A percentile compares a stretch with the other conserved stretches of the same genome.
These are phyloP conservation scores for Pasiphila rectangulata DNA, from an alignment of 2,888 invertebrate genomes.

Conservation along the genomic window DNA sequence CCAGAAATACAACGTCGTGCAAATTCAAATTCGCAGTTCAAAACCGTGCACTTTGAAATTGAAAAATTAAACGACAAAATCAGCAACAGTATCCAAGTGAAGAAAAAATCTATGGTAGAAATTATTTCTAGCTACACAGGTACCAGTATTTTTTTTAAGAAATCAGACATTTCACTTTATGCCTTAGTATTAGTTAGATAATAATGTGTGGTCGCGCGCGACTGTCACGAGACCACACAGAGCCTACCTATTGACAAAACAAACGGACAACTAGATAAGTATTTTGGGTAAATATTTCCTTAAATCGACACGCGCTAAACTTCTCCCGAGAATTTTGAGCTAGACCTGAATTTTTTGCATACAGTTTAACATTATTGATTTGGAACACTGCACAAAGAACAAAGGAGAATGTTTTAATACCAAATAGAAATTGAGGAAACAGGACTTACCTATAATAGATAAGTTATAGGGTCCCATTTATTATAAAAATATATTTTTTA, in stretches of 20 bases:
- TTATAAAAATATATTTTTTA: too few relatives aligned
- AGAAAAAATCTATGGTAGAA: conserved; percentile 49
- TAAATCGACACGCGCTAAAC: conserved; percentile 52
- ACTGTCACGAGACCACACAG: conserved; percentile 28
- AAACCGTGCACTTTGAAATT: conserved; percentile 22
- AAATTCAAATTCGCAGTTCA: conserved; percentile 20
- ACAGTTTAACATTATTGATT: conserved; percentile 39
- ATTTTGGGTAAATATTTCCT: conserved; percentile 72
- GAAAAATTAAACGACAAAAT: conserved; percentile 25
- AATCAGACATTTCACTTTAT: conserved; percentile 69
- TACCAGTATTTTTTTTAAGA: conserved; percentile 57
- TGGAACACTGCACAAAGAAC: too few relatives aligned
- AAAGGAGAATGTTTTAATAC: too few relatives aligned
- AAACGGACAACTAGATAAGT: conserved; percentile 71
- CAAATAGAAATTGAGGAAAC: too few relatives aligned
- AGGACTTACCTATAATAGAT: too few relatives aligned
- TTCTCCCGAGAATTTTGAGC: conserved; percentile 22
- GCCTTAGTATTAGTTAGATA: conserved; percentile 54
- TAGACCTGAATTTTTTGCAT: not conserved
- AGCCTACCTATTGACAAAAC: conserved; percentile 56
- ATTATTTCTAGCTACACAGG: conserved; percentile 79
- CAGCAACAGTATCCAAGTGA: conserved; percentile 65
- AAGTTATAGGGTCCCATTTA: too few relatives aligned
- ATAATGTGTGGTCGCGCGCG: conserved; percentile 35
- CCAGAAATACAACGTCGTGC: conserved; percentile 9